phyloP scores from a whole-genome alignment of 2,888 invertebrate genomes.

The Cosmorhoe ocellata region DNA sequence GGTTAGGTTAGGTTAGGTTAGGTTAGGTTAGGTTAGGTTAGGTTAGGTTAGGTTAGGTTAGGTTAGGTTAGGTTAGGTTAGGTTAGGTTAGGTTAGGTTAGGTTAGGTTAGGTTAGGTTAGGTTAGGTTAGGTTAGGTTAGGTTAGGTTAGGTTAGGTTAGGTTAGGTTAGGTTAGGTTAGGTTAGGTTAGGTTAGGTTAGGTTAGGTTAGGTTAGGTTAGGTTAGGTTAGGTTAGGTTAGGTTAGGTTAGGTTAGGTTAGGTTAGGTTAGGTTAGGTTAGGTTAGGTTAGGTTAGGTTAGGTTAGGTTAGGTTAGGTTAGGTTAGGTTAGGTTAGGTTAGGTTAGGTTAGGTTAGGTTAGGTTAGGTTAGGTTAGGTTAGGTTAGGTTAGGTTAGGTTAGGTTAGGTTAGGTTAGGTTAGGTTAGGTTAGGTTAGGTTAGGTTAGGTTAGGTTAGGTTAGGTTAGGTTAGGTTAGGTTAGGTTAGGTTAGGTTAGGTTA shows the following conservation, averaged over 20 bases:
- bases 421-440: slow-evolving; percentile 34
- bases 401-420: slow-evolving; percentile 33
- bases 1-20: slow-evolving; percentile 20
- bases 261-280: slow-evolving; percentile 18
- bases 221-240: slow-evolving; percentile 13
- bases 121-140: slow-evolving; percentile 21
- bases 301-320: slow-evolving; percentile 18
- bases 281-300: slow-evolving; percentile 18
- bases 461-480: slow-evolving; percentile 36
- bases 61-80: slow-evolving; percentile 10
- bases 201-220: slow-evolving; percentile 13
- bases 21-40: slow-evolving; percentile 19
- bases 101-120: slow-evolving; percentile 28
- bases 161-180: slow-evolving; percentile 13
- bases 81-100: slow-evolving; percentile 16
- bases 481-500: slow-evolving; percentile 13
- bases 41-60: slow-evolving; percentile 15
- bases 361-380: slow-evolving; percentile 16
- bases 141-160: slow-evolving; percentile 19
- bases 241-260: slow-evolving; percentile 18
- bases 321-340: slow-evolving; percentile 18
- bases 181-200: slow-evolving; percentile 14
- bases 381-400: slow-evolving; percentile 15
- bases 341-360: slow-evolving; percentile 20
- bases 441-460: slow-evolving; percentile 38